Percentiles rank a stretch among this genome's conserved stretches.
phyloP scores from a whole-genome alignment of 64 coral and sea anemone species.

The Porites lutea region DNA sequence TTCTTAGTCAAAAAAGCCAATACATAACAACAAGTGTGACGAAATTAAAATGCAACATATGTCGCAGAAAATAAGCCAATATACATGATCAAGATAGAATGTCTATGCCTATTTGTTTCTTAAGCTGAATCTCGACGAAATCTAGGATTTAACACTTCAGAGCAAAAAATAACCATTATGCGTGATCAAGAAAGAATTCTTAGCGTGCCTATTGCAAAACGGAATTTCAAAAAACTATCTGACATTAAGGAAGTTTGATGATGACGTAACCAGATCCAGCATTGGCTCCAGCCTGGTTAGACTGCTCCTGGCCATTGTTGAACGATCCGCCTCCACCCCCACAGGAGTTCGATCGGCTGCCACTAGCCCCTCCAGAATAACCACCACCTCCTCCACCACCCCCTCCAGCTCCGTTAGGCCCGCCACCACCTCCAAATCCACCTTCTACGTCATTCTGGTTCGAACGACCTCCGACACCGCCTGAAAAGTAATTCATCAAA shows the following conservation, averaged over 20 bases:
- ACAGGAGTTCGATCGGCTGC: slow-evolving; percentile 93
- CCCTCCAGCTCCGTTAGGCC: slow-evolving; percentile 92
- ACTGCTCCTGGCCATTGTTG: slow-evolving; percentile 77
- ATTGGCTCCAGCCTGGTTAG: slow-evolving; percentile 81
- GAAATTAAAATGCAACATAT: no score
- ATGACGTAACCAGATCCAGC: slow-evolving; percentile 75
- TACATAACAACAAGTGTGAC: no score
- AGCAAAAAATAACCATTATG: not conserved
- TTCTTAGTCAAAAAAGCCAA: no score
- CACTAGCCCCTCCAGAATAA: slow-evolving; percentile 95
- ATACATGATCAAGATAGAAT: no score
- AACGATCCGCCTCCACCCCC: slow-evolving; percentile 92
- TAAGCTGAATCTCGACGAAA: no score
- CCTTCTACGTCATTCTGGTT: slow-evolving; percentile 94
- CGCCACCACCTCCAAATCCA: slow-evolving; percentile 91
- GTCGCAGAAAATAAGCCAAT: no score
- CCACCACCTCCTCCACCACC: slow-evolving; percentile 92
- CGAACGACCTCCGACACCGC: slow-evolving; percentile 81
- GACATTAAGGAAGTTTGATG: slow-evolving; percentile 81
- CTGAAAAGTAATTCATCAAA: slow-evolving; percentile 27
- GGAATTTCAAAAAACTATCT: slow-evolving; percentile 46
- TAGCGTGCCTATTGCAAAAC: not conserved
- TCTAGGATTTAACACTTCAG: no score
- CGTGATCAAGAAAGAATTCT: not conserved
- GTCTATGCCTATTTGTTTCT: no score